Base-by-base conservation (phyloP, 2,113 vertebrate species). In the Stomatorhinus ivindoensis region DNA sequence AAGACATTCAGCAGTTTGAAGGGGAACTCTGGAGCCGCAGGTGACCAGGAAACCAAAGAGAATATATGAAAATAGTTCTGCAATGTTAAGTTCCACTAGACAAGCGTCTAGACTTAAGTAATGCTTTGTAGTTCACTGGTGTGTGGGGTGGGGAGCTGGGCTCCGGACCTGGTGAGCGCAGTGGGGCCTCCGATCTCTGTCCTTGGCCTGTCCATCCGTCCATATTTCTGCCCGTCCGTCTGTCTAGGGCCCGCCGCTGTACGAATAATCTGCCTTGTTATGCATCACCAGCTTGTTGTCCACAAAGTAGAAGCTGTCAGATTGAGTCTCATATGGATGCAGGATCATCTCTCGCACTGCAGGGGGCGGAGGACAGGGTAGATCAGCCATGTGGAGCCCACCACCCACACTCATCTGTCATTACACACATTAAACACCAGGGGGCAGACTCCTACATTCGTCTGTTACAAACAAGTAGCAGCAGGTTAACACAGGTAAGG, bases 261-360 rank as follows among this genome's bases (percentile, higher is more conserved):
- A 99, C 0, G 98, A 99, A 95, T 99, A 99, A 94, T 99, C 98
- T 87, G 98, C 98, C 95, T 99, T 99, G 95, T 99, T 99, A 95
- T 99, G 98, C 98, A 99, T 99, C 94, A 99, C 98, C 90, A 99
- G 96, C 95, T 97, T 98, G 96, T 98, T 98, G 95, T 99, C 97
- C 94, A 99, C 98, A 94, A 99, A 99, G 97, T 99, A 99, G 96
- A 99, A 99, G 95, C 98, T 99, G 97, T 99, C 98, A 48, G 98
- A 99, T 95, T 98, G 98, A 0, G 98, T 99, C 94, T 99, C 97
- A 3, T 99, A 99, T 0, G 98, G 98, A 83, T 98, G 97, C 48
- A 97, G 95, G 94, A 98, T 95, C 98, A 99, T 99, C 94, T 99
- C 98, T 47, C 94, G 96, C 94, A 99, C 98, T 99, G 96, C 0